A percentile compares a stretch with the other conserved stretches of the same genome.
These are phyloP conservation scores for Tupaia chinensis DNA, from an alignment of 2,113 vertebrate genomes.

Conservation along the genomic window DNA sequence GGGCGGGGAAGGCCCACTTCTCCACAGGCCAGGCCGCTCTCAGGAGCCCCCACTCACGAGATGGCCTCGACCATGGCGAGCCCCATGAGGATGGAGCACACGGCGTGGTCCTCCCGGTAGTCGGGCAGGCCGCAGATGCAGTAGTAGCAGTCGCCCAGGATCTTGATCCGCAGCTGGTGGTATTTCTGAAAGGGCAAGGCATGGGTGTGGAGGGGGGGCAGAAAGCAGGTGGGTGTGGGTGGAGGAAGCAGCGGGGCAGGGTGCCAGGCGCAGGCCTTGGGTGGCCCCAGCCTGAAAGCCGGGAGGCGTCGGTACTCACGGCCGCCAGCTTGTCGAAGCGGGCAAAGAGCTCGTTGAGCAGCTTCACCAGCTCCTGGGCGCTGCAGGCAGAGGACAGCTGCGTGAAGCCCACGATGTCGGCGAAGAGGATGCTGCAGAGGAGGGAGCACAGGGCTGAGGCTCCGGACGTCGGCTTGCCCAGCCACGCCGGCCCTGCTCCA, in stretches of 20 bases:
- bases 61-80: constrained; percentile 97
- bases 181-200: constrained; percentile 88
- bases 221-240: background rate
- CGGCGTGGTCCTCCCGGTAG: constrained; percentile 95
- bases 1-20: background rate
- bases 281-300: no score
- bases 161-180: constrained; percentile 97
- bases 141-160: constrained; percentile 97
- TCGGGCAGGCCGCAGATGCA: constrained; percentile 97
- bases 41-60: constrained; percentile 89
- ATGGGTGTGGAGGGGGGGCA: background rate
- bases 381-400: constrained; percentile 96
- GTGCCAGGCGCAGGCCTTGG: no score
- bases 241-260: background rate
- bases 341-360: constrained; percentile 97
- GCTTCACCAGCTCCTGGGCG: constrained; percentile 96
- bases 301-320: constrained; percentile 85
- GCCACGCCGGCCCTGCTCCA: background rate
- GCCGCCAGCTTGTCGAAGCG: constrained; percentile 96
- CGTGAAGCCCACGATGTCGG: constrained; percentile 97
- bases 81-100: constrained; percentile 97
- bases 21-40: fast-evolving
- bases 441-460: background rate
- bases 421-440: constrained; percentile 94
- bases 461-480: fast-evolving